Conservation (phyloP, 1,140 invertebrate genomes). For the Camponotus vicinus region DNA sequence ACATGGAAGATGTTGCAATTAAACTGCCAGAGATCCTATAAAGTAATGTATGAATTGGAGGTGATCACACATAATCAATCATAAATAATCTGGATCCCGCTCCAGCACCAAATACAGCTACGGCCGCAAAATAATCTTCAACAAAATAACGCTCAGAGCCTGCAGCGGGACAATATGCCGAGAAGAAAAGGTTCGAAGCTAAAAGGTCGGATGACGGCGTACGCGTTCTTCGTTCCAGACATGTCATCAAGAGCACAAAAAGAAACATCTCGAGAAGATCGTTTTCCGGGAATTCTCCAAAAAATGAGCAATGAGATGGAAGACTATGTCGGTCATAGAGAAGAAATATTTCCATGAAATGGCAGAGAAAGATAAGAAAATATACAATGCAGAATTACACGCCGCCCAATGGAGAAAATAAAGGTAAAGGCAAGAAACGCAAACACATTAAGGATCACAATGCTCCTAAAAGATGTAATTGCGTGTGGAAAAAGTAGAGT, state of each 20-base stretch:
- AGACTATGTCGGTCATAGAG: slow-evolving; percentile 99
- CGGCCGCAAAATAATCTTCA: slow-evolving; percentile 87
- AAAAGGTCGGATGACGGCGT: slow-evolving; percentile 99
- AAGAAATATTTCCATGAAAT: slow-evolving; percentile 99
- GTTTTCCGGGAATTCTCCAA: slow-evolving; percentile 99
- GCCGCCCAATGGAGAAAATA: slow-evolving; percentile 95
- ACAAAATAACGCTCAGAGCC: slow-evolving; percentile 86
- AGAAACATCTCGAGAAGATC: slow-evolving; percentile 99
- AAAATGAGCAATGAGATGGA: slow-evolving; percentile 99
- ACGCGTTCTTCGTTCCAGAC: slow-evolving; percentile 99
- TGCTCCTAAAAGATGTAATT: slow-evolving; percentile 95
- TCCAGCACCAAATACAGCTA: slow-evolving; percentile 86
- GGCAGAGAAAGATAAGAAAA: slow-evolving; percentile 98
- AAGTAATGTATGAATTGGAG: too few relatives aligned
- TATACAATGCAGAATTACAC: slow-evolving; percentile 98
- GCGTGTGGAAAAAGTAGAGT: too few relatives aligned
- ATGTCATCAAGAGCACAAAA: slow-evolving; percentile 99
- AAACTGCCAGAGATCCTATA: too few relatives aligned
- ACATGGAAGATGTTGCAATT: too few relatives aligned
- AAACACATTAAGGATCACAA: slow-evolving; percentile 99
- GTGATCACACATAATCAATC: neutral
- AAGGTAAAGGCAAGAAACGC: slow-evolving; percentile 94
- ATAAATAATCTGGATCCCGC: too few relatives aligned
- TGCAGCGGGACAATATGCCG: slow-evolving; percentile 86
- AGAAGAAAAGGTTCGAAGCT: slow-evolving; percentile 93